Evolutionary conservation across 1,140 invertebrate species (phyloP), one percentile per base, ranked within the genome.

Genomic region (Drosophila miranda): DNA sequence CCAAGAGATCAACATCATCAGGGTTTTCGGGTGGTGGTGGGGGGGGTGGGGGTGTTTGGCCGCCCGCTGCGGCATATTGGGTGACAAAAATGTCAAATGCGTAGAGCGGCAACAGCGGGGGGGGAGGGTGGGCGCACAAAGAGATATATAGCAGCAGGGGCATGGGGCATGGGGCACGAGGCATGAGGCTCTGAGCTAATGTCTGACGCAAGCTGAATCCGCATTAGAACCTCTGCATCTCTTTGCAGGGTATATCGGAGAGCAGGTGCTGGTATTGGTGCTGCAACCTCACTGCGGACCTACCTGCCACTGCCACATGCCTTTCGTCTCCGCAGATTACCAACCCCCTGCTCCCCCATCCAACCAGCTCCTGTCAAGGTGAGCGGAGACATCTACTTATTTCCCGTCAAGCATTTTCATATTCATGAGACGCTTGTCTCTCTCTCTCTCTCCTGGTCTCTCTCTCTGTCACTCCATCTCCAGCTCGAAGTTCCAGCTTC

Each of bases 1-100:
- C 49, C 42, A 7, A 26, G 28, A 41, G 63, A 45, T 38, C 42
- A 28, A 52, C 13, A 41, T 13, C n/a, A 43, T n/a, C 46, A 9
- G n/a, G 21, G 48, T 42, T 38, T 6, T 5, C 16, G 1, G 41
- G 34, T 1, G 14, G 30, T 3, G 19, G 51, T 5, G 11, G 19
- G 21, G 2, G 49, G 11, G 16, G 14, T 28, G 48, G 38, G 55
- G 64, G 44, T 45, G 16, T 46, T 38, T 26, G 42, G 68, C 19
- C 74, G 57, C 81, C 82, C 81, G 81, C 82, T 81, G 81, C 9
- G 55, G 38, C 71, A 61, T 77, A 75, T 77, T 73, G 82, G 82
- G 81, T 87, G 82, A 87, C 82, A 87, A 86, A 86, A 86, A 81
- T 84, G 82, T 78, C 81, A 84, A 84, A 74, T 80, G 81, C 46